These are phyloP conservation scores for Leptopilina drosophilae DNA, from an alignment of 2,888 invertebrate species.

Conservation along the genomic window DNA sequence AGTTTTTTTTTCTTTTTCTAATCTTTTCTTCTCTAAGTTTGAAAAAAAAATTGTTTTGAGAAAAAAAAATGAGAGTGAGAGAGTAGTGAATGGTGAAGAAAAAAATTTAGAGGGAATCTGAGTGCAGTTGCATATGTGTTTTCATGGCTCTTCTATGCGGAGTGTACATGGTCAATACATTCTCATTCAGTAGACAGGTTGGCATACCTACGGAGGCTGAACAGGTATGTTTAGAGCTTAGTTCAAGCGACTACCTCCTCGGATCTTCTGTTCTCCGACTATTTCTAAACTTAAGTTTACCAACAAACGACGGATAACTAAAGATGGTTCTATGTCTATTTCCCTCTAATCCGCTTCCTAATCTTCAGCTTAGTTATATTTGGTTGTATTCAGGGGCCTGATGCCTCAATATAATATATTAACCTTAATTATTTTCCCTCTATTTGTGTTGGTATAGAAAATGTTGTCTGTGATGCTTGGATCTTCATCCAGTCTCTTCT, in stretches of 20 bases:
- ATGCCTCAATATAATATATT: background rate
- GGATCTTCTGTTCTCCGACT: slow-evolving; percentile 79
- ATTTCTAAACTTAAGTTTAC: slow-evolving; percentile 82
- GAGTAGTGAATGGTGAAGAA: too few species aligned
- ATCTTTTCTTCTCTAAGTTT: too few species aligned
- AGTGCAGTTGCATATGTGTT: too few species aligned
- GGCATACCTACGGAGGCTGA: slow-evolving; percentile 47
- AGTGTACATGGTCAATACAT: slow-evolving; percentile 30
- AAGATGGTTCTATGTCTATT: slow-evolving; percentile 57
- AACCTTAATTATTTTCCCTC: background rate
- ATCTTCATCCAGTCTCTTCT: slow-evolving; percentile 18
- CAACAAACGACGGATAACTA: slow-evolving; percentile 79
- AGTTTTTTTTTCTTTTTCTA: too few species aligned
- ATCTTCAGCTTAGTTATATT: slow-evolving; percentile 52
- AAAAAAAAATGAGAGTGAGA: too few species aligned
- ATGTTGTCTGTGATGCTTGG: slow-evolving; percentile 33
- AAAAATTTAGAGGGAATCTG: too few species aligned
- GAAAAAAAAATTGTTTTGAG: too few species aligned
- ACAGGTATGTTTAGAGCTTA: slow-evolving; percentile 73
- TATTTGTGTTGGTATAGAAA: slow-evolving; percentile 12
- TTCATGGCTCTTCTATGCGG: slow-evolving; percentile 19
- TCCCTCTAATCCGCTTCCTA: slow-evolving; percentile 64
- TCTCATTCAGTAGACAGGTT: slow-evolving; percentile 47
- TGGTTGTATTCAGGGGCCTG: slow-evolving; percentile 12
- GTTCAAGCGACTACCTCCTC: slow-evolving; percentile 72